Evolutionary conservation across 2,113 vertebrate genomes (phyloP).

Genomic region (Charadrius vociferus): DNA sequence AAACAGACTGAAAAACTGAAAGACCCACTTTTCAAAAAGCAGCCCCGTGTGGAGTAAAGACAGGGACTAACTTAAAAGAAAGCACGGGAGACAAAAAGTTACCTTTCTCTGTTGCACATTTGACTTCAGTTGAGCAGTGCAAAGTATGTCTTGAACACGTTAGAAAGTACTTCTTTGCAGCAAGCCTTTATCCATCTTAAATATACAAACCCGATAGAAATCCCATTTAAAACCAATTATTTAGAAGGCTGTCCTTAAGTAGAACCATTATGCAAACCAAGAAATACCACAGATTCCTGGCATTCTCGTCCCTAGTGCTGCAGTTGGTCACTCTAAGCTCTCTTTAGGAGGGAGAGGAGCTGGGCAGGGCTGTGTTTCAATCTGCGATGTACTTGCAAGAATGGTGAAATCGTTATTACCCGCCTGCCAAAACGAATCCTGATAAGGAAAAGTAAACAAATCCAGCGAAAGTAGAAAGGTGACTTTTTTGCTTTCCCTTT

Average conservation of each 20-base stretch:
- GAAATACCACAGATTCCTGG: slow-evolving; percentile 31
- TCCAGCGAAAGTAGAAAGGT: not conserved
- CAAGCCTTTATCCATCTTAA: not conserved
- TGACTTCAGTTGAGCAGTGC: not conserved
- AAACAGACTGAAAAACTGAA: not conserved
- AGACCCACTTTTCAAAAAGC: not conserved
- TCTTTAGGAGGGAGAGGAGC: not conserved
- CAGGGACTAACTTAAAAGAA: not conserved
- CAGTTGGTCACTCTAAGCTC: not conserved
- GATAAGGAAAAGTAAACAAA: not conserved
- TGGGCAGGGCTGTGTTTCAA: not conserved
- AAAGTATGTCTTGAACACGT: not conserved
- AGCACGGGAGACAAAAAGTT: not conserved
- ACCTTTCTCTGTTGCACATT: not conserved
- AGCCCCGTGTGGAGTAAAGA: not conserved
- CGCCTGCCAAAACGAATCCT: not conserved
- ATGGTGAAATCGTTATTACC: not conserved
- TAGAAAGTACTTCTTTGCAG: not conserved
- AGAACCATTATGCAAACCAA: not conserved
- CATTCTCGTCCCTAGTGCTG: not conserved
- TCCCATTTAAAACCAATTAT: not conserved
- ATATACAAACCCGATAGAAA: not conserved
- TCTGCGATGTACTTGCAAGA: not conserved
- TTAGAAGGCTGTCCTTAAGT: not conserved
- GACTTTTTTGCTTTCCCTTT: not conserved